A percentile compares a stretch with the other conserved stretches of the same genome.
Evolutionary conservation across 2,113 vertebrate genomes (phyloP).

Genomic region (Ophthalmolycus amberensis): DNA sequence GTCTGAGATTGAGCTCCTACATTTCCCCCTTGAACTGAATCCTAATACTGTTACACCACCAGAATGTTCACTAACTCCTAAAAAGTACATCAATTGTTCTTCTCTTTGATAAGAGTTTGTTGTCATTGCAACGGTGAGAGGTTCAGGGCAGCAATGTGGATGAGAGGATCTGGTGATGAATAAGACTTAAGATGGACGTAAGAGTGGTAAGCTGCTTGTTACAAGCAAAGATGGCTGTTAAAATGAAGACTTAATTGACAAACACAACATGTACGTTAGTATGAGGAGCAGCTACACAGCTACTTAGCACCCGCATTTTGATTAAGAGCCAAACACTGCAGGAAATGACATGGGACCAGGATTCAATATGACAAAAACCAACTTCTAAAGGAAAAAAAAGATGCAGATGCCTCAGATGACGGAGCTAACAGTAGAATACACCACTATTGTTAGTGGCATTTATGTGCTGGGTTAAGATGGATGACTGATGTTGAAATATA

Average conservation of each 20-base stretch:
- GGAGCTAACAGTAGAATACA: slow-evolving; percentile 67
- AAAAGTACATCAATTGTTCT: slow-evolving; percentile 47
- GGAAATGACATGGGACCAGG: slow-evolving; percentile 66
- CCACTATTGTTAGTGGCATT: slow-evolving; percentile 82
- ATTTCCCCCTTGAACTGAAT: slow-evolving; percentile 48
- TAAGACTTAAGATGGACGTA: slow-evolving; percentile 74
- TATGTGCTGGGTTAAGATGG: slow-evolving; percentile 82
- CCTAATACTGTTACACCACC: slow-evolving; percentile 36
- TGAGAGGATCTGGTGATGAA: slow-evolving; percentile 73
- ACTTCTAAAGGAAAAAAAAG: slow-evolving; percentile 35
- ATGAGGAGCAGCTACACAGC: slow-evolving; percentile 63
- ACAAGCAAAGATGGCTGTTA: slow-evolving; percentile 78
- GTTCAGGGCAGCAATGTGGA: slow-evolving; percentile 72
- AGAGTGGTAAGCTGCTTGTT: slow-evolving; percentile 73
- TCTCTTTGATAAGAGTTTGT: slow-evolving; percentile 67
- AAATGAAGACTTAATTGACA: slow-evolving; percentile 78
- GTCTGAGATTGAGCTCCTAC: slow-evolving; percentile 74
- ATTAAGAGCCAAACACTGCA: slow-evolving; percentile 74
- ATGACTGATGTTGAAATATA: slow-evolving; percentile 80
- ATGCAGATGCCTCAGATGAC: slow-evolving; percentile 69
- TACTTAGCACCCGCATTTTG: slow-evolving; percentile 70
- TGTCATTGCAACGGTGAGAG: slow-evolving; percentile 79
- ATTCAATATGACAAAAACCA: slow-evolving; percentile 70
- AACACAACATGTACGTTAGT: slow-evolving; percentile 78
- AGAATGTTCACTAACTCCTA: slow-evolving; percentile 47